Evolutionary conservation across 1,140 invertebrate genomes (phyloP), one percentile per base, ranked within the genome.

Genomic region (Eubasilissa regina): DNA sequence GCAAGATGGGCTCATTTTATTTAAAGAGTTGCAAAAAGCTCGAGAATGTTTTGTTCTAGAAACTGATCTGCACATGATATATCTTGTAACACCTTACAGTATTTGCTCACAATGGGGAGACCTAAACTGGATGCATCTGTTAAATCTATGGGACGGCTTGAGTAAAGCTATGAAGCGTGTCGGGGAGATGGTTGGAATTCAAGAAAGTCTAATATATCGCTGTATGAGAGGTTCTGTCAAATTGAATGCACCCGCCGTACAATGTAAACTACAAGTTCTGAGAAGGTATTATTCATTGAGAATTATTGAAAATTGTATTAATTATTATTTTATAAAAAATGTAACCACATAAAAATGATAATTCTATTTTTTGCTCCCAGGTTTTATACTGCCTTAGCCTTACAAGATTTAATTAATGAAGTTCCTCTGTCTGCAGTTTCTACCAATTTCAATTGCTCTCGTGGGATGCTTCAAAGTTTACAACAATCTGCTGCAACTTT

Each of bases 401-500:
- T 99, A 70, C 93, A 97, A 88, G 98, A 99, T 86, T 90, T 99
- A 72, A 94, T 99, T 0, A 95, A 96, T 85, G 98, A 99, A 91
- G 90, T 95, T 9, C 93, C 97, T 12, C 87, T 99, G 19, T 90
- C 90, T 58, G 87, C 90, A 21, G 97, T 99, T 0, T 93, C 94
- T 56, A 85, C 86, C 35, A 98, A 97, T 85, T 99, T 94, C 86
- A 93, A 93, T 66, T 96, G 95, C 85, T 93, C 94, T 78, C 93
- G 97, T 81, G 98, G 98, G 74, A 93, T 97, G 87, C 85, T 96
- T 4, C 98, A 99, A 89, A 94, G 95, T 81, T 89, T 99, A 35
- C 98, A 99, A 88, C 97, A 99, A 86, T 94, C 95, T 64, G 94
- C 97, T n/a, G 93, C 97, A 43, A 98, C 97, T 35, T 99, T 99